Base-by-base conservation (phyloP, 2,113 vertebrate species). In the Dicrurus megarhynchus region DNA sequence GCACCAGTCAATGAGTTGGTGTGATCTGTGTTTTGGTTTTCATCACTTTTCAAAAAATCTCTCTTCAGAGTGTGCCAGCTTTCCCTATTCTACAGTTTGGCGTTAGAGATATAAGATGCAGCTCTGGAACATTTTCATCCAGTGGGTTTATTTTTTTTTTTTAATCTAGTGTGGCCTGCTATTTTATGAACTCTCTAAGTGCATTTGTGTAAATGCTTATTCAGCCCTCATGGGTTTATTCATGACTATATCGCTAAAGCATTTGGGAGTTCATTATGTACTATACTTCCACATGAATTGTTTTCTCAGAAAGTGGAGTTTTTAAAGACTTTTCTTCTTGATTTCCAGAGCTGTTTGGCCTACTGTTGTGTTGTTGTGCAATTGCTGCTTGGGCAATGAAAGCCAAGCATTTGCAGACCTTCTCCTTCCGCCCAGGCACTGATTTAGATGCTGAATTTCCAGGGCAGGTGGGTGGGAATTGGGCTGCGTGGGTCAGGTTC, bases 171-270 rank as follows among this genome's bases (percentile, higher is more conserved):
- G 42, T 76, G 67, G 81, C 75, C 65, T 91, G 57, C 50, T 85
- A 64, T 95, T 94, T 94, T 73, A 79, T 87, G 76, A 86, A 73
- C 53, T 84, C 84, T 63, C 70, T 22, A 81, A 90, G 64, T 92
- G 71, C 52, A 35, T 89, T 96, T 95, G 75, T 91, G 70, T 87
- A 95, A 91, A 86, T 96, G 90, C 91, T 97, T 95, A 85, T 79
- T 94, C 87, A 94, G 91, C 79, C 74, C 90, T 90, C 78, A 16
- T 79, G 87, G 76, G 61, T 91, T 95, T 96, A 82, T 91, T 95
- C 90, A 73, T 95, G 50, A 87, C 87, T 96, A 2, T 80, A 84
- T 85, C 32, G 4, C 90, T 93, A 33, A 94, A 94, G 82, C 82
- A 74, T 93, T 91, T 90, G 84, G 82, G 84, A 77, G 87, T 95